Evolutionary conservation across 2,888 invertebrate genomes (phyloP).

Genomic region (Machimus rusticus): DNA sequence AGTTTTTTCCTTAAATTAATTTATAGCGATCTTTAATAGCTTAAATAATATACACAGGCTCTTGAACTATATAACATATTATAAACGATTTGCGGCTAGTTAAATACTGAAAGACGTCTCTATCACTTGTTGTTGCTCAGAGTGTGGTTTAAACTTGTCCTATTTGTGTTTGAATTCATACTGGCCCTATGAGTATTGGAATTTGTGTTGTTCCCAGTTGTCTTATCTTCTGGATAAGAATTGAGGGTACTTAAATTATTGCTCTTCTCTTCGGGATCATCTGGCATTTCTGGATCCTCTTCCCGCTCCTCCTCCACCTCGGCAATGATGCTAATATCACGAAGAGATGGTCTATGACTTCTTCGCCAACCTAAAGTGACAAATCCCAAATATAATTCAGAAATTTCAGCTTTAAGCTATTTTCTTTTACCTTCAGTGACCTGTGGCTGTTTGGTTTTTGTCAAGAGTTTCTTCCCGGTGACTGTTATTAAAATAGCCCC

Average conservation of each 20-base stretch:
- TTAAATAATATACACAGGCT: not conserved
- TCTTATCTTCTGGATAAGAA: slow-evolving; percentile 56
- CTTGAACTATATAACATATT: not conserved
- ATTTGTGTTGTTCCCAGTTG: slow-evolving; percentile 57
- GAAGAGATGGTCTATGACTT: slow-evolving; percentile 81
- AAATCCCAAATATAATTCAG: not conserved
- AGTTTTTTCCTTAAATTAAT: not conserved
- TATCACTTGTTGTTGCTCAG: slow-evolving; percentile 50
- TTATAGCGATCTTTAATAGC: not conserved
- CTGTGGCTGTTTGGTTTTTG: slow-evolving; percentile 77
- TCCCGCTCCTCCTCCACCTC: slow-evolving; percentile 80
- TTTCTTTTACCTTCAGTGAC: slow-evolving; percentile 67
- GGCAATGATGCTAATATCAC: slow-evolving; percentile 87
- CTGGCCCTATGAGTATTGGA: slow-evolving; percentile 56
- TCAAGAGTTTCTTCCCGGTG: slow-evolving; percentile 78
- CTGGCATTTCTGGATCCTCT: slow-evolving; percentile 61
- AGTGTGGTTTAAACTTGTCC: slow-evolving; percentile 52
- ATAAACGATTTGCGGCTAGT: not conserved
- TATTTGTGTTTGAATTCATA: slow-evolving; percentile 56
- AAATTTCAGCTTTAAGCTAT: not conserved
- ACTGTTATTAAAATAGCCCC: slow-evolving; percentile 84
- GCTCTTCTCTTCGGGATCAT: slow-evolving; percentile 58
- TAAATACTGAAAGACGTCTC: slow-evolving; percentile 1
- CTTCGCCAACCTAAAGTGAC: slow-evolving; percentile 74
- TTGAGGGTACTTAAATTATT: slow-evolving; percentile 56